Percentiles rank a stretch among this genome's conserved stretches.
phyloP scores from a whole-genome alignment of 2,113 vertebrate genomes.

The Lota lota region DNA sequence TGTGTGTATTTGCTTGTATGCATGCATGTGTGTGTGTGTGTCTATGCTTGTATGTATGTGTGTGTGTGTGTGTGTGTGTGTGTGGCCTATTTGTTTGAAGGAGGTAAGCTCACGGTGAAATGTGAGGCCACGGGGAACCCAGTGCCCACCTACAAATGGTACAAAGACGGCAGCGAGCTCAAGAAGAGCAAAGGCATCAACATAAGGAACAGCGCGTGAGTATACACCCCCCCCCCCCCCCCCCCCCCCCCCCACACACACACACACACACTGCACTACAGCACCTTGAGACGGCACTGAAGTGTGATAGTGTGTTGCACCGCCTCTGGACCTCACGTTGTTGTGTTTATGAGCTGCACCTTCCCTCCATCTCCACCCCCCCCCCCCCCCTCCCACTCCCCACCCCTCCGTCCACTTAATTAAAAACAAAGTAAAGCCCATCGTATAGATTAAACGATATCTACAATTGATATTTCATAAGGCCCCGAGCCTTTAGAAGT shows the following conservation, averaged over 20 bases:
- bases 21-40: conserved; percentile 55
- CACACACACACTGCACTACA: too few relatives aligned
- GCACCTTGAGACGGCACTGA: neutral
- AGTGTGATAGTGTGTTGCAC: conserved; percentile 16
- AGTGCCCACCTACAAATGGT: conserved; percentile 88
- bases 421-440: too few relatives aligned
- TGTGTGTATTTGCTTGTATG: neutral
- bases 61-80: conserved; percentile 31
- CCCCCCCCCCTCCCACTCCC: neutral
- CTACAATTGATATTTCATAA: too few relatives aligned
- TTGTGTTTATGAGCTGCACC: conserved; percentile 52
- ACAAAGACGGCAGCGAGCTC: conserved; percentile 92
- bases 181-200: conserved; percentile 86
- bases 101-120: conserved; percentile 85
- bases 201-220: conserved; percentile 88
- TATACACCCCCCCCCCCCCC: conserved; percentile 13
- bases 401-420: too few relatives aligned
- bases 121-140: conserved; percentile 90
- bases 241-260: too few relatives aligned
- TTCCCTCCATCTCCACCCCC: conserved; percentile 60
- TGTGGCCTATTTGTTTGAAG: too few relatives aligned
- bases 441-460: too few relatives aligned
- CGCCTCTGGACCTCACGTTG: conserved; percentile 54
- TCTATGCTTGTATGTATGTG: conserved; percentile 52
- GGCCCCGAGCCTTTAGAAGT: too few relatives aligned